phyloP scores from a whole-genome alignment of 1,140 invertebrate genomes.

The Thereuonema tuberculata region DNA sequence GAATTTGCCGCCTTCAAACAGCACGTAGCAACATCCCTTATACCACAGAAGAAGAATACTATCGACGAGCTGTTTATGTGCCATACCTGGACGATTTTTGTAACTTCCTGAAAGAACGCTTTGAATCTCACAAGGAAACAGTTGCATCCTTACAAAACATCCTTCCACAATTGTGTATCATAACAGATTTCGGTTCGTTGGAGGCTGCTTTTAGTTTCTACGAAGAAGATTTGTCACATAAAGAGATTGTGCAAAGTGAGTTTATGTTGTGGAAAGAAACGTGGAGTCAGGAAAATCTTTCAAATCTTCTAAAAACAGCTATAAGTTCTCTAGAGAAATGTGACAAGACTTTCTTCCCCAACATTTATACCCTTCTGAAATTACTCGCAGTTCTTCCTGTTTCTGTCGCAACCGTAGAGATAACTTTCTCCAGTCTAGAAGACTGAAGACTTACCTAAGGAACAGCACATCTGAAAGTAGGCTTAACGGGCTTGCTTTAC shows the following conservation, averaged over 20 bases:
- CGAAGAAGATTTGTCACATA: background rate
- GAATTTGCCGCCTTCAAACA: background rate
- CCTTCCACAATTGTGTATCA: background rate
- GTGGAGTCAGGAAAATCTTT: background rate
- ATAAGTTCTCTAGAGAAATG: background rate
- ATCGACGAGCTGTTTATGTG: background rate
- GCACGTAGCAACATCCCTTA: background rate
- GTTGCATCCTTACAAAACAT: background rate
- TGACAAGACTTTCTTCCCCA: background rate
- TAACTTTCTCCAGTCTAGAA: background rate
- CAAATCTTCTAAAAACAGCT: background rate
- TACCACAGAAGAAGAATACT: background rate
- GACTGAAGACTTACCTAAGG: background rate
- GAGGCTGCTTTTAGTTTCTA: background rate
- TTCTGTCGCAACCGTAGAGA: background rate
- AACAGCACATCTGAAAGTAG: background rate
- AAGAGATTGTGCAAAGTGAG: background rate
- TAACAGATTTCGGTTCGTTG: background rate
- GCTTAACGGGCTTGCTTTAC: background rate
- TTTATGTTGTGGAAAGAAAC: background rate
- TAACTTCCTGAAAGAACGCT: background rate
- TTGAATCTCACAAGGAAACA: background rate
- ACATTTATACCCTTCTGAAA: background rate
- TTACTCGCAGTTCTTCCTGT: background rate
- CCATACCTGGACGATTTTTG: background rate